phyloP scores from a whole-genome alignment of 2,888 invertebrate species.

The Zygaena filipendulae region DNA sequence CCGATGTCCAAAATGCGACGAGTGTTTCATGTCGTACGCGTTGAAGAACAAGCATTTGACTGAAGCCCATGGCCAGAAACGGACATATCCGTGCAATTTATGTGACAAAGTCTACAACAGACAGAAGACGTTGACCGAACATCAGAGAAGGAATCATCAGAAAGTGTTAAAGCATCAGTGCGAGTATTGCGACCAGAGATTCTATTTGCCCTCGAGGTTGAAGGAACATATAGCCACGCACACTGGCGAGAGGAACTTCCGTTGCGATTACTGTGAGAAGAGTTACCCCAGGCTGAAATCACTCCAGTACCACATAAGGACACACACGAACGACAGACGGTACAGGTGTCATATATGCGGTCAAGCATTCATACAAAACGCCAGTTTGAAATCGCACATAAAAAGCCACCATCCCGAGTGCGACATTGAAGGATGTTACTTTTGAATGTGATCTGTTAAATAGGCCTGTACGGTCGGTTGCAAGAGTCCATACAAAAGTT shows the following conservation, averaged over 20 bases:
- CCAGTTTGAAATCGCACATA: slow-evolving; percentile 69
- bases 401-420: slow-evolving; percentile 66
- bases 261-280: slow-evolving; percentile 70
- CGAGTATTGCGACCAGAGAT: slow-evolving; percentile 63
- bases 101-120: slow-evolving; percentile 59
- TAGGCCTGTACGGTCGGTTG: background rate
- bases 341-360: slow-evolving; percentile 67
- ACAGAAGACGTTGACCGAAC: slow-evolving; percentile 51
- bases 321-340: slow-evolving; percentile 68
- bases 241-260: slow-evolving; percentile 64
- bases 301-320: slow-evolving; percentile 68
- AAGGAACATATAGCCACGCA: slow-evolving; percentile 65
- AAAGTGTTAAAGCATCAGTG: slow-evolving; percentile 62
- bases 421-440: slow-evolving; percentile 48
- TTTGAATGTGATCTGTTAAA: slow-evolving; percentile 23
- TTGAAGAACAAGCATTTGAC: slow-evolving; percentile 51
- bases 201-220: slow-evolving; percentile 50
- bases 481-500: background rate
- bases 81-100: slow-evolving; percentile 51
- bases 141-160: slow-evolving; percentile 51
- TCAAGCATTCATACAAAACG: slow-evolving; percentile 68
- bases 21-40: slow-evolving; percentile 56
- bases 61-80: slow-evolving; percentile 49
- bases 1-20: slow-evolving; percentile 50
- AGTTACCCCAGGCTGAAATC: slow-evolving; percentile 70